Base-by-base conservation (phyloP, 1,140 invertebrate genomes). In the Linepithema humile region DNA sequence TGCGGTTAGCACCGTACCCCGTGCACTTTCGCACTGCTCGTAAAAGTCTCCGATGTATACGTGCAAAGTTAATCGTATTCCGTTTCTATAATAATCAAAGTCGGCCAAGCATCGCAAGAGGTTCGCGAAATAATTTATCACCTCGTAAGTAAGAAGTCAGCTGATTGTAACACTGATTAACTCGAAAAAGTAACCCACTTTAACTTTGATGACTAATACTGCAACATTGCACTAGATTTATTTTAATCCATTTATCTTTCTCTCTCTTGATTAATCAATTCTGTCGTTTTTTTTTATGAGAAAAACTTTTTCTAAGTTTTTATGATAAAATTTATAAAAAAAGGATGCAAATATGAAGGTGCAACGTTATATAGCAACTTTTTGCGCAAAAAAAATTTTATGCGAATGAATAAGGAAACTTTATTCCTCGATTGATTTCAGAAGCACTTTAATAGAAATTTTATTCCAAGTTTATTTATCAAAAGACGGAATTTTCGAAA, bases 71-170 rank as follows among this genome's bases (percentile, higher is more conserved):
- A 80, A 80, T 80, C 48, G 65, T 32, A 70, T 80, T 80, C 48
- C 75, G 35, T 75, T 82, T 48, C 53, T 82, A 15, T 60, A 82
- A 73, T 45, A 60, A 75, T 73, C 80, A 48, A 82, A 75, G 53
- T 74, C 69, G 38, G 40, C 32, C 55, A 60, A 26, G 32, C 50
- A 38, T 57, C 17, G 17, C 20, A 29, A 35, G 15, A 45, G 38
- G 20, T 55, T 12, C 17, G 67, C 43, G 40, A 82, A 82, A 73
- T 82, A 82, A 73, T 82, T 73, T 73, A 82, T 82, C 38, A 73
- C 55, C 15, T 35, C n/a, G 23, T 75, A 62, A 83, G 70, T 53
- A 77, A 74, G 32, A 32, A 78, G 35, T 69, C 35, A 70, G 48
- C 23, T 43, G 75, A 80, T 80, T 57, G 35, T 40, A 70, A 80